phyloP scores from a whole-genome alignment of 2,113 vertebrate species.

The Archocentrus centrarchus region DNA sequence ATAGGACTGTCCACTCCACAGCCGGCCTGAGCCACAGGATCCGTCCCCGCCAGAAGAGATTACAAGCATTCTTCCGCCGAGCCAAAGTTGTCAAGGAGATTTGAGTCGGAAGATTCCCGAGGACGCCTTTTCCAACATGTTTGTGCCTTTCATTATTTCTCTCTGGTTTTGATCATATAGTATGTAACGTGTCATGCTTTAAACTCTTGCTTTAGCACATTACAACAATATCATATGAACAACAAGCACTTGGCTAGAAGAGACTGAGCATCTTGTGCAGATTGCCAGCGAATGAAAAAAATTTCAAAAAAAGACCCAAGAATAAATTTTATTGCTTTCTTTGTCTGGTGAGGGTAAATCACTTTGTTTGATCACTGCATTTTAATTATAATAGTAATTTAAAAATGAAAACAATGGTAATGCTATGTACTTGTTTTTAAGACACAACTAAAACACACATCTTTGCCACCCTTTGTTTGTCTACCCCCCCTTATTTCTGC shows the following conservation, averaged over 20 bases:
- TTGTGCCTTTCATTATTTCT: slow-evolving; percentile 13
- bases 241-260: background rate
- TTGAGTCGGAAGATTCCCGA: slow-evolving; percentile 11
- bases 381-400: background rate
- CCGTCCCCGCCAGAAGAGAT: slow-evolving; percentile 64
- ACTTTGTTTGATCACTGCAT: background rate
- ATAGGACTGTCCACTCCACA: slow-evolving; percentile 67
- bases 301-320: background rate
- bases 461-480: background rate
- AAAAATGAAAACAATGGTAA: background rate
- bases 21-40: slow-evolving; percentile 61
- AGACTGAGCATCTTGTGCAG: background rate
- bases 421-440: background rate
- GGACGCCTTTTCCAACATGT: background rate
- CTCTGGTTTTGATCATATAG: background rate
- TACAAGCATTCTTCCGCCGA: slow-evolving; percentile 66
- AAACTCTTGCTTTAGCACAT: background rate
- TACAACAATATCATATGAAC: background rate
- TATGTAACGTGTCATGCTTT: background rate
- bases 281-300: background rate
- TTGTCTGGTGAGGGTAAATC: background rate
- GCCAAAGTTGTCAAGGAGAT: slow-evolving; percentile 61
- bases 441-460: background rate
- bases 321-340: background rate
- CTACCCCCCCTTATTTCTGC: slow-evolving; percentile 3